A percentile compares a stretch with the other conserved stretches of the same genome.
Conservation (phyloP, 2,113 vertebrate species). For the Neogale vison region DNA sequence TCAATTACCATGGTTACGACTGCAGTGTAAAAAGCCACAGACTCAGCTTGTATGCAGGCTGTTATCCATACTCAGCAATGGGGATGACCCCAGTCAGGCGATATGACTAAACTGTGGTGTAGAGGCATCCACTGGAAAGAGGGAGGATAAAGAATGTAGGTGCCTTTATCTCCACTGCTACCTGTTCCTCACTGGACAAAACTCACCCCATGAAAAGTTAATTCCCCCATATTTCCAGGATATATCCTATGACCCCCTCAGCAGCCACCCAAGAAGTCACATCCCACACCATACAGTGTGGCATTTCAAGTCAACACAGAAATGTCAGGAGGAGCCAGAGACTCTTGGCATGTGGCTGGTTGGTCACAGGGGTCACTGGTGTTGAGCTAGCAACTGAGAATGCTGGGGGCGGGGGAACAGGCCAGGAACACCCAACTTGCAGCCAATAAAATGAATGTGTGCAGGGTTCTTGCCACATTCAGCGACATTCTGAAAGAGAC, state of each 20-base stretch:
- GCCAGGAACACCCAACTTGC: background rate
- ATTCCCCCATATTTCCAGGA: background rate
- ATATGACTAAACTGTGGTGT: background rate
- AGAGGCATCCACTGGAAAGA: background rate
- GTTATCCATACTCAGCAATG: background rate
- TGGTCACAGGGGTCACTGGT: background rate
- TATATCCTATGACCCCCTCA: background rate
- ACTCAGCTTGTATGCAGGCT: background rate
- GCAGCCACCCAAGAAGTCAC: background rate
- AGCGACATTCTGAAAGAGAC: background rate
- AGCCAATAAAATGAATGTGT: background rate
- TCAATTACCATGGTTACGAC: background rate
- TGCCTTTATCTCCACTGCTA: background rate
- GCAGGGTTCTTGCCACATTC: background rate
- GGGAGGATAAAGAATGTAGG: background rate
- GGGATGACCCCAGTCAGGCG: background rate
- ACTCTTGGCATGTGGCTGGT: background rate
- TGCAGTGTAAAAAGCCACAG: background rate
- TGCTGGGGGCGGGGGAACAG: background rate
- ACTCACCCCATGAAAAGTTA: background rate
- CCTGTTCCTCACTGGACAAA: background rate
- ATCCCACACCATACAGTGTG: background rate
- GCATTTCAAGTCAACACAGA: background rate
- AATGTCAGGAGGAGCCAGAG: background rate
- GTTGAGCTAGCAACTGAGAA: background rate